Base-by-base conservation (phyloP, 2,113 vertebrate species). In the Serinus canaria region DNA sequence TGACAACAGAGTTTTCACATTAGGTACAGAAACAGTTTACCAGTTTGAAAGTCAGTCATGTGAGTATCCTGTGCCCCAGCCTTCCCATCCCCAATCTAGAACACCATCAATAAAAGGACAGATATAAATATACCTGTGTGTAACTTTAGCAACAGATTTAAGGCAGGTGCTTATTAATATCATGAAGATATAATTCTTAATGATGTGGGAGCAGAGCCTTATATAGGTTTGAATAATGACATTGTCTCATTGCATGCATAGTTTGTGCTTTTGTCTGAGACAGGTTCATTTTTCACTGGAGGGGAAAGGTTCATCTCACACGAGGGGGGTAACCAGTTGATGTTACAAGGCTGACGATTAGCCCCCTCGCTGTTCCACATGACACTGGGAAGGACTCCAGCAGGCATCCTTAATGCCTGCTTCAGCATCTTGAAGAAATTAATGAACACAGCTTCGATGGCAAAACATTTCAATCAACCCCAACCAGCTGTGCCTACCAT, bases 271-370 rank as follows among this genome's bases (percentile, higher is more conserved):
- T 98, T 97, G 97, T 97, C 96, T 97, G 97, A 97, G 98, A 98
- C 98, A 98, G 97, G 97, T 98, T 98, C 98, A 98, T 98, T 98
- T 98, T 98, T 98, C 98, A 98, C 97, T 92, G 98, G 97, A 98
- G 98, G 98, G 98, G 98, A 98, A 98, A 98, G 98, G 98, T 98
- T 98, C 98, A 98, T 93, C 97, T 97, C 98, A n/a, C 98, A 98
- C 95, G 95, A 98, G 98, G 98, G 98, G 98, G 98, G 98, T 98
- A 98, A 98, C 98, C 98, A 98, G 98, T 98, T 98, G 97, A 98
- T 98, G 98, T 98, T 98, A 98, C 98, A 98, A 98, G 98, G 97
- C 98, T 98, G 98, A 98, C 98, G 98, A 98, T 98, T 98, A 98
- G 98, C 96, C 98, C 98, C 97, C 98, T 98, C 94, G 96, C 98